Percentiles rank a stretch among this genome's conserved stretches.
These are phyloP conservation scores for Pantherophis guttatus DNA, from an alignment of 2,113 vertebrate species.

Conservation along the genomic window DNA sequence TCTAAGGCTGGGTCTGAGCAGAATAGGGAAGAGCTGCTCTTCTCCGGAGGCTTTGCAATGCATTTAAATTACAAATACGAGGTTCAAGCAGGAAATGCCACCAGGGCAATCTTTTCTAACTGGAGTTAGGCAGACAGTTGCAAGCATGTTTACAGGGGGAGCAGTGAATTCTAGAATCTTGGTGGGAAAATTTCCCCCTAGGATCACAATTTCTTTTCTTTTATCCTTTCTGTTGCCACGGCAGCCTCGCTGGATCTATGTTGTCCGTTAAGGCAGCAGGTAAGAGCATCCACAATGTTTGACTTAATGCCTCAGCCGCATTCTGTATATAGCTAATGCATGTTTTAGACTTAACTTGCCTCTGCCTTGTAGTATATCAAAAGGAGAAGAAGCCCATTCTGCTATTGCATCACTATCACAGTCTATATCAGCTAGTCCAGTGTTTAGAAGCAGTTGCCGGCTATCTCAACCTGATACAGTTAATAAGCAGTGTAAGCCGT, in stretches of 20 bases:
- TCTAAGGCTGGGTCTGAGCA: neutral
- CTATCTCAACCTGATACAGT: neutral
- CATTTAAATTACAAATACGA: neutral
- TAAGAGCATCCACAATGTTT: neutral
- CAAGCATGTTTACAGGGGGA: neutral
- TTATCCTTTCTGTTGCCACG: neutral
- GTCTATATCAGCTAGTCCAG: too few relatives aligned
- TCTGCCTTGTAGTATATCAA: too few relatives aligned
- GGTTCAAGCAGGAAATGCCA: neutral
- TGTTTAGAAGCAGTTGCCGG: too few relatives aligned
- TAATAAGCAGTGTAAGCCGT: neutral
- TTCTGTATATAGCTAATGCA: neutral
- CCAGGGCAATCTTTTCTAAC: neutral
- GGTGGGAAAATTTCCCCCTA: neutral
- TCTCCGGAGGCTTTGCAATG: conserved; percentile 42
- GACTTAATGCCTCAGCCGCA: neutral
- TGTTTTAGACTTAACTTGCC: too few relatives aligned
- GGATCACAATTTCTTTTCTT: neutral
- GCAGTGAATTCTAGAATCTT: neutral
- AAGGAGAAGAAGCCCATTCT: neutral
- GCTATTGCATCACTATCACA: too few relatives aligned
- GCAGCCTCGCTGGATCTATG: neutral
- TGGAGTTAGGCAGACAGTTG: neutral
- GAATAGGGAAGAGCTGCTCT: conserved; percentile 40
- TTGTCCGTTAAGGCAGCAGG: neutral